Evolutionary conservation across 2,113 vertebrate genomes (phyloP), one percentile per base, ranked within the genome.

Genomic region (Corythoichthys intestinalis): DNA sequence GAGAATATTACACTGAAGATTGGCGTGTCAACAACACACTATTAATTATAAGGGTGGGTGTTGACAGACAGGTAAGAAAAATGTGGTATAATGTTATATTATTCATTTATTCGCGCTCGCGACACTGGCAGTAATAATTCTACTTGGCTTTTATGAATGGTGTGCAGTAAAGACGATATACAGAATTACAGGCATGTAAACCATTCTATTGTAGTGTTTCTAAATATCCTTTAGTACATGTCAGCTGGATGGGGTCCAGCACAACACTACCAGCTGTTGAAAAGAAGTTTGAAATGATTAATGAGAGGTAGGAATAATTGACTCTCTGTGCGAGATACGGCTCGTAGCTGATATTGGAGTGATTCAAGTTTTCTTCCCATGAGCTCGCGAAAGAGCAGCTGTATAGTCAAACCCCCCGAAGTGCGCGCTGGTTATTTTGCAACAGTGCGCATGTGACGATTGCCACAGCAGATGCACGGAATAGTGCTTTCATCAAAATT

Each of bases 61-160:
- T 52, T 41, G 4, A 54, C 65, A n/a, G 9, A 66, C 67, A 73
- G 87, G 88, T 90, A 86, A 81, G 86, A 38, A 1, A 0, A 66
- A 20, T 39, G 12, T 52, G 10, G 4, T n/a, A 50, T 1, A 35
- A 4, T 3, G 4, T 15, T 48, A 37, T 14, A 46, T 1, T 28
- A 47, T 48, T 44, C 37, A 37, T n/a, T n/a, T n/a, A n/a, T n/a
- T n/a, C 8, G 53, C 20, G 20, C 20, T 54, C 9, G 41, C 41
- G 9, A 44, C 6, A 44, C 41, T 8, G 28, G 54, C 1, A 7
- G 13, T 37, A 13, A 58, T 4, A 2, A 57, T 57, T 57, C 54
- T 6, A 34, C 54, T 57, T n/a, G 13, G 37, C 5, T 39, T 60
- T 38, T 38, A 59, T 13, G 35, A 17, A 35, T 17, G 4, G 37